A percentile compares a stretch with the other conserved stretches of the same genome.
phyloP scores from a whole-genome alignment of 2,113 vertebrate genomes.

The Deroptyus accipitrinus region DNA sequence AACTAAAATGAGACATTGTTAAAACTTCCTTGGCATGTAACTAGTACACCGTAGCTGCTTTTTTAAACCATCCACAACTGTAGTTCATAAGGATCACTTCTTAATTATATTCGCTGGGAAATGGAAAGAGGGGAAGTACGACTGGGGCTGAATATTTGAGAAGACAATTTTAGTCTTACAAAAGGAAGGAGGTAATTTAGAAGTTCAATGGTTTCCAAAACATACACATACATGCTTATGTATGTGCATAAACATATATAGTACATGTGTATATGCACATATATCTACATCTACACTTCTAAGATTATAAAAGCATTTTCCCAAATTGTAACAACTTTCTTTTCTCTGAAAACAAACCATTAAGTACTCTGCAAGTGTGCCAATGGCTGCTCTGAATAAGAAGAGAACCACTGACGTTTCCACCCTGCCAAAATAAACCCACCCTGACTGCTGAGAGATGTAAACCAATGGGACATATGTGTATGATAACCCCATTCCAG shows the following conservation, averaged over 20 bases:
- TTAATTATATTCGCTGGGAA: background rate
- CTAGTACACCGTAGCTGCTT: background rate
- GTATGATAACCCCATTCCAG: conserved; percentile 36
- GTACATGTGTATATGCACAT: background rate
- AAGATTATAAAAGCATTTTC: conserved; percentile 4
- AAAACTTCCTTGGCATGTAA: conserved; percentile 8
- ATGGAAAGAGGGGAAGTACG: background rate
- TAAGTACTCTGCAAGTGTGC: background rate
- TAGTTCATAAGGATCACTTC: background rate
- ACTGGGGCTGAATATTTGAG: background rate
- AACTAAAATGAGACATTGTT: background rate
- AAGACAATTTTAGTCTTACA: background rate
- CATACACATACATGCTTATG: background rate
- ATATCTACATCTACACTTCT: background rate
- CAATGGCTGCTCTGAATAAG: conserved; percentile 48
- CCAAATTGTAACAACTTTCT: background rate
- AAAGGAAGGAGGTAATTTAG: background rate
- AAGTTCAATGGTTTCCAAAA: background rate
- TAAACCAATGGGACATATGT: background rate
- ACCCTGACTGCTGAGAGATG: background rate
- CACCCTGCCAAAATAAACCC: conserved; percentile 44
- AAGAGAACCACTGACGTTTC: conserved; percentile 15
- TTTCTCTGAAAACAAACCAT: conserved; percentile 29
- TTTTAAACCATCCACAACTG: background rate
- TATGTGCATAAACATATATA: background rate